Conservation (phyloP, 2,888 invertebrate species). For the Hyposoter didymator region DNA sequence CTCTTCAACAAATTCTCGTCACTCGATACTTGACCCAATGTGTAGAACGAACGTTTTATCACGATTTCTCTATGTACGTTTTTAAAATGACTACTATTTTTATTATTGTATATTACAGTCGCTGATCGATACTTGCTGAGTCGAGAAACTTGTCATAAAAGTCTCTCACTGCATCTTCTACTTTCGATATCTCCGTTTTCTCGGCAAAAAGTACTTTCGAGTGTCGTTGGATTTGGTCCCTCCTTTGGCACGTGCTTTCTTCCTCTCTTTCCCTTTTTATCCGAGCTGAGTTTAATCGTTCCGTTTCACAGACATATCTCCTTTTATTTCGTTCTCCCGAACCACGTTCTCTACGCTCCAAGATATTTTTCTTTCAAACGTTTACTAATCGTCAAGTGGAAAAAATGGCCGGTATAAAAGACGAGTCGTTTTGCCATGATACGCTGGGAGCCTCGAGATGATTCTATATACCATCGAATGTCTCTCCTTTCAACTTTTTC, state of each 20-base stretch:
- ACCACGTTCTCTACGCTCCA: not conserved
- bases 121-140: constrained; percentile 48
- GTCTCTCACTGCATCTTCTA: not conserved
- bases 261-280: constrained; percentile 26
- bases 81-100: constrained; percentile 20
- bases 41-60: constrained; percentile 4
- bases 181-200: constrained; percentile 20
- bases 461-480: not conserved
- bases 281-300: constrained; percentile 47
- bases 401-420: constrained; percentile 50
- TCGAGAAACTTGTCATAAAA: constrained; percentile 47
- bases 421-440: constrained; percentile 18
- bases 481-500: constrained; percentile 37
- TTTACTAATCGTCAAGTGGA: constrained; percentile 26
- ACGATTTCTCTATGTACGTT: constrained; percentile 17
- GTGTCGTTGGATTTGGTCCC: constrained; percentile 59
- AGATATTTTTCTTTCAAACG: constrained; percentile 5
- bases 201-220: constrained; percentile 57
- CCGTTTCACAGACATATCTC: constrained; percentile 20
- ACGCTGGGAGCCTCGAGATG: constrained; percentile 36
- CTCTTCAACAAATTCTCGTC: constrained; percentile 28
- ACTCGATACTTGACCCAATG: constrained; percentile 37
- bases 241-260: constrained; percentile 62
- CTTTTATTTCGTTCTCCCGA: not conserved
- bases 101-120: constrained; percentile 14